Conservation (phyloP, 2,797 vertebrate genomes). For the Enteromius radiatus region DNA sequence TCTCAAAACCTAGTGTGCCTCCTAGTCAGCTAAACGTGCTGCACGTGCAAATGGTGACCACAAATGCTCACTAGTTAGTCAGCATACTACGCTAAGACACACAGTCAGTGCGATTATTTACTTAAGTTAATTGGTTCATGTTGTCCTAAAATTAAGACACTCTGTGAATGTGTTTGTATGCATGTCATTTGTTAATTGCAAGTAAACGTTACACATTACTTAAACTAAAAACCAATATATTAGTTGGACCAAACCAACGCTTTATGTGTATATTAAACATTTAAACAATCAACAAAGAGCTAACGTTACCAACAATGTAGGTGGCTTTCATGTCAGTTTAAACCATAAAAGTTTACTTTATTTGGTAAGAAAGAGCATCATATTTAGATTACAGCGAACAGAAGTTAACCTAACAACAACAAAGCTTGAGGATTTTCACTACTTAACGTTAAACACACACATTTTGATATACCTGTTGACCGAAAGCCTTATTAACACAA, state of each 20-base stretch:
- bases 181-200: neutral
- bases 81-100: neutral
- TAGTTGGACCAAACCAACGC: neutral
- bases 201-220: neutral
- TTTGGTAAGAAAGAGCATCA: neutral
- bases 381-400: neutral
- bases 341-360: neutral
- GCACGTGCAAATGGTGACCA: neutral
- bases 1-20: neutral
- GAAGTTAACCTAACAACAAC: neutral
- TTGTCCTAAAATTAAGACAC: neutral
- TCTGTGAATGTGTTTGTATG: neutral
- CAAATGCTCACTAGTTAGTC: neutral
- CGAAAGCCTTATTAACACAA: neutral
- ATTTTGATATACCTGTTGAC: slow-evolving; percentile 7
- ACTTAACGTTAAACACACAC: neutral
- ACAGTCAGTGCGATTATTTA: neutral
- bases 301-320: neutral
- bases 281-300: neutral
- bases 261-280: neutral
- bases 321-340: neutral
- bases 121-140: neutral
- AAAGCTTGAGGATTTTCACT: neutral
- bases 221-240: neutral
- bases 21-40: neutral